A percentile compares a stretch with the other conserved stretches of the same genome.
phyloP scores from a whole-genome alignment of 1,140 invertebrate genomes.

The Steinernema khuongi region DNA sequence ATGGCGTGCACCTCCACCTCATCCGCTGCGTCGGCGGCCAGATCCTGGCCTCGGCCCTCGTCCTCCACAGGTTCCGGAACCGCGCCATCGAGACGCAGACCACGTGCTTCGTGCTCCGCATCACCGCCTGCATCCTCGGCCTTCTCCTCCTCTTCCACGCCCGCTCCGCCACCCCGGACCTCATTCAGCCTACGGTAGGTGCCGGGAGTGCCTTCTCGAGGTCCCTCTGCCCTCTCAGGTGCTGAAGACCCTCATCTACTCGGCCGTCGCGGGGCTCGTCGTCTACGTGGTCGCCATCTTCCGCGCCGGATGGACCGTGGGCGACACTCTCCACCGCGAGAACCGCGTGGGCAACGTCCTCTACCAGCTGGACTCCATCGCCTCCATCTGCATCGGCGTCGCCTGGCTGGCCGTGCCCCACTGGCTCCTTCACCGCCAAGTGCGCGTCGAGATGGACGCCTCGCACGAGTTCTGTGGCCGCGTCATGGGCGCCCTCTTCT shows the following conservation, averaged over 20 bases:
- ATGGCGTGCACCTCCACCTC: conserved; percentile 59
- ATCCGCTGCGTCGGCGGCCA: conserved; percentile 56
- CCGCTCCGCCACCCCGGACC: conserved; percentile 39
- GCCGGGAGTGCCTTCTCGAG: not conserved
- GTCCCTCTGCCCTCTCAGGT: conserved; percentile 31
- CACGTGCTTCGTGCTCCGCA: conserved; percentile 48
- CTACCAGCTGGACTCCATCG: conserved; percentile 55
- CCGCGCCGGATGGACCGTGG: conserved; percentile 35
- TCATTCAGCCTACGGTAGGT: conserved; percentile 34
- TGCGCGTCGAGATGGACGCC: conserved; percentile 49
- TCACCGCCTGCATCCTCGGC: conserved; percentile 41
- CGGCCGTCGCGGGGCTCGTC: conserved; percentile 32
- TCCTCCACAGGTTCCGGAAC: conserved; percentile 40
- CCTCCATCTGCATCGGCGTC: conserved; percentile 51
- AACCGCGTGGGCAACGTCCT: conserved; percentile 47
- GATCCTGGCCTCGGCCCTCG: conserved; percentile 45
- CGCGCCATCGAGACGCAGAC: conserved; percentile 38
- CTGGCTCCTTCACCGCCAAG: conserved; percentile 57
- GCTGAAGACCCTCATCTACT: conserved; percentile 39
- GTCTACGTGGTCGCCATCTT: conserved; percentile 40
- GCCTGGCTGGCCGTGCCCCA: conserved; percentile 54
- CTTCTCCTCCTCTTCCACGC: conserved; percentile 46
- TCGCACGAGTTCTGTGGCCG: conserved; percentile 53
- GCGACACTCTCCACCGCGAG: conserved; percentile 29
- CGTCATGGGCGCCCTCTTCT: conserved; percentile 52